Conservation (phyloP, 2,888 invertebrate species). For the Eupithecia tripunctaria region DNA sequence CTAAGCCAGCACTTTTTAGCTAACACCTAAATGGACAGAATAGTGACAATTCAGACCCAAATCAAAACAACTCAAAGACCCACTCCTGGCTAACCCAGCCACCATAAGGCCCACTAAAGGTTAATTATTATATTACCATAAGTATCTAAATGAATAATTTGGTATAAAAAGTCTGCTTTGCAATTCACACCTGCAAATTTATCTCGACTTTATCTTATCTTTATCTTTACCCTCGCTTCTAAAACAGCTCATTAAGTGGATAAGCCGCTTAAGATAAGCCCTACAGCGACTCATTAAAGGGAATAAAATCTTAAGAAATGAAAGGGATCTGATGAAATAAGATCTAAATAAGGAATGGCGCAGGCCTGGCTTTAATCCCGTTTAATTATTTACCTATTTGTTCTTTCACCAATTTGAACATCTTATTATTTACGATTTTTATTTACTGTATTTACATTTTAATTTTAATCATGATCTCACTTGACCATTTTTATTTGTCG, state of each 20-base stretch:
- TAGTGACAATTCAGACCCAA: neutral
- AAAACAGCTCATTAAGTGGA: constrained; percentile 26
- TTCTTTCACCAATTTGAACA: neutral
- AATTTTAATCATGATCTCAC: no score
- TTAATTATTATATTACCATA: no score
- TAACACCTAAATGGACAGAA: neutral
- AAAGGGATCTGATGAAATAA: neutral
- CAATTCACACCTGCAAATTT: neutral
- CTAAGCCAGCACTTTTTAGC: no score
- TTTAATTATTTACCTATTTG: neutral
- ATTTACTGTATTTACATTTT: no score
- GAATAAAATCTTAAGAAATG: constrained; percentile 8
- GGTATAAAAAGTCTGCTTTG: neutral
- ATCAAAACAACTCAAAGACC: neutral
- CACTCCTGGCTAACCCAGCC: no score
- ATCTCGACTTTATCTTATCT: constrained; percentile 17
- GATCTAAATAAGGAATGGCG: neutral
- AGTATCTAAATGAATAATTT: neutral
- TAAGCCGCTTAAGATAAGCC: constrained; percentile 14
- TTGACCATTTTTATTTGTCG: neutral
- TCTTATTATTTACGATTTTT: neutral
- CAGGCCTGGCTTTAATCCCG: neutral
- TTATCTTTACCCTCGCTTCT: constrained; percentile 5
- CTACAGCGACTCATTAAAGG: constrained; percentile 23
- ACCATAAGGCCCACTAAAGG: no score